Evolutionary conservation across 2,888 invertebrate genomes (phyloP).

Genomic region (Myathropa florea): DNA sequence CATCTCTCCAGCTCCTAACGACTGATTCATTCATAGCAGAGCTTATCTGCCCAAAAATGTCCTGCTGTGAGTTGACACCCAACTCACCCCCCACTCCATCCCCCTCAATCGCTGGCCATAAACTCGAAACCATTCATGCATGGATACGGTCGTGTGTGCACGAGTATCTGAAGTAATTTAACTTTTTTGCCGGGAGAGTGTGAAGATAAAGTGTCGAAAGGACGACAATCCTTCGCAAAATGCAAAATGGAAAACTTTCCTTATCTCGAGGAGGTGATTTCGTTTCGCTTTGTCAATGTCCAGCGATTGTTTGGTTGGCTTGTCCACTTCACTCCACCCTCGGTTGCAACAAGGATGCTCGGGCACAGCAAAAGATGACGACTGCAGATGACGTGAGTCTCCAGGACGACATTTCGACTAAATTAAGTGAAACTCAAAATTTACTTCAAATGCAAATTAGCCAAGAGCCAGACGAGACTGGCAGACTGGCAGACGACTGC

Average conservation of each 20-base stretch:
- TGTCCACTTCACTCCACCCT: constrained; percentile 3
- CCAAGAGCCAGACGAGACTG: constrained; percentile 46
- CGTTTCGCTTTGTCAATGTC: constrained; percentile 69
- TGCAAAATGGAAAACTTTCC: constrained; percentile 54
- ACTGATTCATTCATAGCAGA: background rate
- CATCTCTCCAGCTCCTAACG: background rate
- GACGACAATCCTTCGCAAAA: constrained; percentile 37
- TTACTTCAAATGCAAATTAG: constrained; percentile 76
- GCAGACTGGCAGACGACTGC: background rate
- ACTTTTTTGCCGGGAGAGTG: constrained; percentile 60
- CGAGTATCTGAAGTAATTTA: constrained; percentile 61
- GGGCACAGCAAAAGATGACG: constrained; percentile 45
- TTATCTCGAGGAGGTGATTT: constrained; percentile 65
- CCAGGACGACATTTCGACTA: constrained; percentile 57
- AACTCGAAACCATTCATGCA: constrained; percentile 65
- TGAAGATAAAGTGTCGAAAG: constrained; percentile 70
- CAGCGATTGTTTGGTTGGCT: constrained; percentile 58
- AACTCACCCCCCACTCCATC: background rate
- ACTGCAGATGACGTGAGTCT: constrained; percentile 62
- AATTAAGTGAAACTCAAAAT: constrained; percentile 71
- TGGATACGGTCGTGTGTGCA: background rate
- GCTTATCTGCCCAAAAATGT: background rate
- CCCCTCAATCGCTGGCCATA: constrained; percentile 25
- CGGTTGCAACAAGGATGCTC: constrained; percentile 39
- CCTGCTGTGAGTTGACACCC: background rate